Evolutionary conservation across 1,140 invertebrate species (phyloP).

Genomic region (Procambarus virginalis): DNA sequence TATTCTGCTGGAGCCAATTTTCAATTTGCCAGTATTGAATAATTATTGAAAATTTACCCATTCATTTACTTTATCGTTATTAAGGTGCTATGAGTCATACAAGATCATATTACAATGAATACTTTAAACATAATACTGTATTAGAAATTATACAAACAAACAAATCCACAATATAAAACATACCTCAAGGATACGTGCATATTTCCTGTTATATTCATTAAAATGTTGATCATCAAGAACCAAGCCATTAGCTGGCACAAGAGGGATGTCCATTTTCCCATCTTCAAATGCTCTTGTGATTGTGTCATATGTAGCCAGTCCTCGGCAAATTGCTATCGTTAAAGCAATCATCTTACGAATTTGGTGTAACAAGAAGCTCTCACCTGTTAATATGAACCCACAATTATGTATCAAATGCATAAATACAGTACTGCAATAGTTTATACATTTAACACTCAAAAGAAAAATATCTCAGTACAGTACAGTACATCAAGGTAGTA

Average conservation of each 20-base stretch:
- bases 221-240: slow-evolving; percentile 93
- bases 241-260: slow-evolving; percentile 93
- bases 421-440: no score
- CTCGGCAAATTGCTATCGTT: slow-evolving; percentile 86
- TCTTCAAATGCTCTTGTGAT: slow-evolving; percentile 82
- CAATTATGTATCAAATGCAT: background rate
- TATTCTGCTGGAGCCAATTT: no score
- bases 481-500: no score
- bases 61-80: no score
- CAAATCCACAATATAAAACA: background rate
- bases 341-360: slow-evolving; percentile 98
- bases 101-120: no score
- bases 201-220: slow-evolving; percentile 90
- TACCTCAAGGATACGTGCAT: slow-evolving; percentile 86
- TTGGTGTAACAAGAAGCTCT: slow-evolving; percentile 99
- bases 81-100: no score
- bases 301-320: slow-evolving; percentile 80
- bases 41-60: no score
- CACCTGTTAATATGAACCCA: slow-evolving; percentile 78
- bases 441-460: no score
- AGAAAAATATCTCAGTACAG: no score
- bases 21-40: no score
- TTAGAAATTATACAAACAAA: background rate
- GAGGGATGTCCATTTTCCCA: slow-evolving; percentile 90
- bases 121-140: no score